phyloP scores from a whole-genome alignment of 2,113 vertebrate species.

The Cacatua alba region DNA sequence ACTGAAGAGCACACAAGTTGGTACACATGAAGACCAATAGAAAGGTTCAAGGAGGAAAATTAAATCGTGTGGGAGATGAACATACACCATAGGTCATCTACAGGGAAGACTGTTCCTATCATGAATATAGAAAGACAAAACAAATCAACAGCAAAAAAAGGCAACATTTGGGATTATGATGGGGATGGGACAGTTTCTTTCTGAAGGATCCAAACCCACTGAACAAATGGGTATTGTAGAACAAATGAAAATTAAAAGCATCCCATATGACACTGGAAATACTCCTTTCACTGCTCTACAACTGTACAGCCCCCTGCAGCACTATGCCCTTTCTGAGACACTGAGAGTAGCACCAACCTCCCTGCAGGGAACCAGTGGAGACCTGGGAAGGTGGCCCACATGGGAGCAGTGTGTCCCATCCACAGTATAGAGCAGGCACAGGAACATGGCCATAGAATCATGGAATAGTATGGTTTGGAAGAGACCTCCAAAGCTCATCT shows the following conservation, averaged over 20 bases:
- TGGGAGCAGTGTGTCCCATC: rapidly evolving
- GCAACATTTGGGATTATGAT: background rate
- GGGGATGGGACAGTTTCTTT: background rate
- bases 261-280: rapidly evolving
- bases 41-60: background rate
- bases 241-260: background rate
- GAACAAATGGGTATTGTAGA: background rate
- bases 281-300: background rate
- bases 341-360: background rate
- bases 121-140: background rate
- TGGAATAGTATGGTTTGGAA: background rate
- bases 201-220: background rate
- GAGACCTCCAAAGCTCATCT: background rate
- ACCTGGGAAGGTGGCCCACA: rapidly evolving
- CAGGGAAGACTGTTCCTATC: background rate
- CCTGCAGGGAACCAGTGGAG: rapidly evolving
- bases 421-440: rapidly evolving
- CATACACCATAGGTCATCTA: background rate
- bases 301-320: background rate
- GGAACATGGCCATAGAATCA: rapidly evolving
- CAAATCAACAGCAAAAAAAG: background rate
- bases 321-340: background rate
- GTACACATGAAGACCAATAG: background rate
- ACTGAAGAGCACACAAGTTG: background rate
- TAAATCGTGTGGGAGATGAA: background rate